These are phyloP conservation scores for western clawed frog (Xenopus tropicalis) DNA, from an alignment of 2,113 vertebrate genomes.

Conservation along the genomic window UCB_Xtro_10.0 CM004448.2:137189501-137190000, in stretches of 20 bases:
- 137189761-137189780: constrained; percentile 33
- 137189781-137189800: background rate
- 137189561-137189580: constrained; percentile 7
- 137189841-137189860: no score
- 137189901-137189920: no score
- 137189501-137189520: background rate
- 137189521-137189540: constrained; percentile 6
- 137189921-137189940: no score
- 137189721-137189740: constrained; percentile 8
- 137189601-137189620: background rate
- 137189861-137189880: no score
- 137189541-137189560: constrained; percentile 20
- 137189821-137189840: background rate
- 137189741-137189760: constrained; percentile 12
- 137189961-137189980: no score
- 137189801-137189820: background rate
- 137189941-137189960: no score
- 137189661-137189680: constrained; percentile 18
- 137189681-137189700: constrained; percentile 25
- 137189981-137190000: no score
- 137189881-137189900: no score
- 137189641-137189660: background rate
- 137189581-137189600: constrained; percentile 15
- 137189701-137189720: background rate
- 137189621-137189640: background rate